Base-by-base conservation (phyloP, 2,888 invertebrate genomes). In the Dimorphilus gyrociliatus region DNA sequence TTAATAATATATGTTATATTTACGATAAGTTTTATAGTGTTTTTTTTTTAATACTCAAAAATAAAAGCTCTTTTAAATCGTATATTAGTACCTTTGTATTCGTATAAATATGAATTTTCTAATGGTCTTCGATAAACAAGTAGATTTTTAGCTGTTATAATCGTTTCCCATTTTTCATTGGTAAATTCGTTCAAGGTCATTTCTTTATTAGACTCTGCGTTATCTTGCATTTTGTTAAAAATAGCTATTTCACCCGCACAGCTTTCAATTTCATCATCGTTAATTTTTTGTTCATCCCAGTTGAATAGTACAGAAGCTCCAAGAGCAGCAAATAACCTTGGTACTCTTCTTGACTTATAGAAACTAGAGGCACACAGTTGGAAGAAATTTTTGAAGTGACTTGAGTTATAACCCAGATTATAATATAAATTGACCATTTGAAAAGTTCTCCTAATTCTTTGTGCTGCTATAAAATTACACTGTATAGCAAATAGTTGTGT, bases 91-190 rank as follows among this genome's bases (percentile, higher is more conserved):
- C 57, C 53, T 54, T 51, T 55, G 38, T 60, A 60, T 37, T 59
- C 50, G 37, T 48, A 56, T 4, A 55, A 43, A 34, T 43, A 35
- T 13, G 42, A 37, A 15, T 19, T 30, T n/a, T 47, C 41, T 10
- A 59, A 44, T 8, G 48, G 51, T 35, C 51, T 46, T 19, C 58
- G 42, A 57, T 58, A 59, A 1, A 58, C 41, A 27, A 46, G 46
- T 14, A 60, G 43, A 19, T 51, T 39, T 3, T 39, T 40, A 23
- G 40, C 39, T 33, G 51, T 45, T 10, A 59, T 50, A 8, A 60
- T 41, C 15, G 41, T 31, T 35, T 58, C 53, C 60, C 61, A 61
- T n/a, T n/a, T n/a, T 6, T 38, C 37, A n/a, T 17, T 2, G 21
- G 17, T 33, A 7, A 29, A 23, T 3, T 27, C 18, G 4, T 7